phyloP scores from a whole-genome alignment of 2,113 vertebrate species.

The Hystrix cristata region DNA sequence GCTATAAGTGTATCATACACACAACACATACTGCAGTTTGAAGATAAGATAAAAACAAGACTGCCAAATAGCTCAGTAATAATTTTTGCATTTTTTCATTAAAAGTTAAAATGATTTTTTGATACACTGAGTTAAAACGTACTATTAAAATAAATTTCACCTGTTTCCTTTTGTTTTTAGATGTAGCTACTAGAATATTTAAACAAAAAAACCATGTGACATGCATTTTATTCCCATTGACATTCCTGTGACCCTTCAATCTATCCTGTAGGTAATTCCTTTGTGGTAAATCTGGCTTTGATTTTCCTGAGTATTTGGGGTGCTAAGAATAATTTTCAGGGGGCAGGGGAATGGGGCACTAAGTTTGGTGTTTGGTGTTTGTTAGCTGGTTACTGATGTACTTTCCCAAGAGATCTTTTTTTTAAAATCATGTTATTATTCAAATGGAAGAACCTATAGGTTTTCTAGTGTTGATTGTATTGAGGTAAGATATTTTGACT shows the following conservation, averaged over 20 bases:
- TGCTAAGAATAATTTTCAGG: conserved; percentile 23
- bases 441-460: not conserved
- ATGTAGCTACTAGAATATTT: conserved; percentile 19
- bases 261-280: not conserved
- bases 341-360: not conserved
- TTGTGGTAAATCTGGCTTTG: not conserved
- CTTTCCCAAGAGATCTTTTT: not conserved
- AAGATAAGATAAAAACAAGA: conserved; percentile 42
- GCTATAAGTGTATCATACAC: not conserved
- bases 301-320: conserved; percentile 27
- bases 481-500: not conserved
- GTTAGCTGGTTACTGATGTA: not conserved
- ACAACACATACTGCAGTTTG: not conserved
- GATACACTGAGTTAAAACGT: conserved; percentile 29
- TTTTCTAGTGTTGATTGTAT: not conserved
- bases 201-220: not conserved
- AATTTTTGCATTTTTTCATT: not conserved
- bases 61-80: conserved; percentile 25
- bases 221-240: not conserved
- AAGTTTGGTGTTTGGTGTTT: not conserved
- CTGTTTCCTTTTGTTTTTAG: conserved; percentile 29
- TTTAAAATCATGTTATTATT: not conserved
- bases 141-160: conserved; percentile 43
- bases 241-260: not conserved
- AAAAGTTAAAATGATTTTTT: conserved; percentile 30